Percentiles rank a stretch among this genome's conserved stretches.
These are phyloP conservation scores for Propithecus deckenii DNA, from an alignment of 2,797 vertebrate species.

Conservation along the genomic window DNA sequence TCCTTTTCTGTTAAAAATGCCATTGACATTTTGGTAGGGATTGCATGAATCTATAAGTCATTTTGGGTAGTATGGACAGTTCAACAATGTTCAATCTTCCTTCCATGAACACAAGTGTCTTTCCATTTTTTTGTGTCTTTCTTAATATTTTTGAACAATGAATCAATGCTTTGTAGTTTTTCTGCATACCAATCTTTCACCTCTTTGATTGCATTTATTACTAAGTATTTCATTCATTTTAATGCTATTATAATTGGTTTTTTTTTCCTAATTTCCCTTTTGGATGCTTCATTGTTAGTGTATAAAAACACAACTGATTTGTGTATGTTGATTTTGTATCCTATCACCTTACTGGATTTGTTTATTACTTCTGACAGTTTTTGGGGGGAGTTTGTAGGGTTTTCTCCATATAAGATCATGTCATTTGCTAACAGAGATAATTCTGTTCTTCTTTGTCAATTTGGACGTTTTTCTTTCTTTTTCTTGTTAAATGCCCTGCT, in stretches of 20 bases:
- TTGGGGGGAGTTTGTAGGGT: not conserved
- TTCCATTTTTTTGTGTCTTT: not conserved
- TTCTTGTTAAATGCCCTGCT: not conserved
- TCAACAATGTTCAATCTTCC: not conserved
- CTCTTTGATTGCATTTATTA: not conserved
- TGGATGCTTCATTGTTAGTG: not conserved
- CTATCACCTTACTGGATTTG: not conserved
- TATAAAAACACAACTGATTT: not conserved
- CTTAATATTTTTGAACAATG: not conserved
- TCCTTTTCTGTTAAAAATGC: not conserved
- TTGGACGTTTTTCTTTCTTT: not conserved
- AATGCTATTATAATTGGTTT: not conserved
- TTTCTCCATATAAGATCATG: not conserved
- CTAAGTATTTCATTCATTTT: not conserved
- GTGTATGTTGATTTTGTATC: not conserved
- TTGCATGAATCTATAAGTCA: not conserved
- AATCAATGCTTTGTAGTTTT: not conserved
- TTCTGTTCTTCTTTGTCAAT: not conserved
- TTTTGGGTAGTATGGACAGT: not conserved
- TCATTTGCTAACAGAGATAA: not conserved
- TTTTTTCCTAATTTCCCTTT: not conserved
- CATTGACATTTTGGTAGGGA: not conserved
- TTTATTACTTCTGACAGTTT: not conserved
- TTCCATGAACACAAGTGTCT: not conserved
- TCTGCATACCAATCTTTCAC: not conserved